Base-by-base conservation (phyloP, 2,113 vertebrate species). In the Paradisaea rubra region DNA sequence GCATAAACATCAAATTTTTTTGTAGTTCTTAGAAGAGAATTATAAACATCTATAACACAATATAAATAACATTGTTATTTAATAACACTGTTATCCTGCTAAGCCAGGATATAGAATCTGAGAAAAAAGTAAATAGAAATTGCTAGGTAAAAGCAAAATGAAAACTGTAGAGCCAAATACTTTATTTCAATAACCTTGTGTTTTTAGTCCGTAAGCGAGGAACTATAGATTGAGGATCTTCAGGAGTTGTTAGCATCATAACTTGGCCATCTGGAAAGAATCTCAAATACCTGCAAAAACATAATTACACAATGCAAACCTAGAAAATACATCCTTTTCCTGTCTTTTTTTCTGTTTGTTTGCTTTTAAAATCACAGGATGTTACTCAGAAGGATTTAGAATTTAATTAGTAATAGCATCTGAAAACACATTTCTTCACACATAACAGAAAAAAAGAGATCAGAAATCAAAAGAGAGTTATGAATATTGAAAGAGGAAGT, bases 211-310 rank as follows among this genome's bases (percentile, higher is more conserved):
- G 98, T 96, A 99, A 97, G 94, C 99, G 98, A 93, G 99, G 98
- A 96, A 99, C 98, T 45, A 98, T 98, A 41, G 97, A 96, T 84
- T 98, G 98, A 77, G 99, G 99, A 88, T 99, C 99, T 92, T 99
- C 99, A 7, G 99, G 99, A 64, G 99, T 99, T 77, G 98, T 99
- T 86, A 99, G 87, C 99, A 99, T 99, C 97, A 99, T 98, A 91
- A 99, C 98, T 7, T 98, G 98, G 57, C 99, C 99, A 76, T 99
- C 99, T 31, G 99, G 98, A 93, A 99, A 99, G 98, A 99, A 99
- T 68, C 99, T 98, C 91, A 99, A 97, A 96, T 99, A 99, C 97
- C 99, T 99, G 95, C 22, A 70, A 66, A 83, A 88, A 91, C 76
- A 90, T 30, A 92, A 89, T 81, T 33, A 82, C 39, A 86, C 13